These are phyloP conservation scores for Perithous albicinctus DNA, from an alignment of 2,888 invertebrate genomes.

Conservation along the genomic window DNA sequence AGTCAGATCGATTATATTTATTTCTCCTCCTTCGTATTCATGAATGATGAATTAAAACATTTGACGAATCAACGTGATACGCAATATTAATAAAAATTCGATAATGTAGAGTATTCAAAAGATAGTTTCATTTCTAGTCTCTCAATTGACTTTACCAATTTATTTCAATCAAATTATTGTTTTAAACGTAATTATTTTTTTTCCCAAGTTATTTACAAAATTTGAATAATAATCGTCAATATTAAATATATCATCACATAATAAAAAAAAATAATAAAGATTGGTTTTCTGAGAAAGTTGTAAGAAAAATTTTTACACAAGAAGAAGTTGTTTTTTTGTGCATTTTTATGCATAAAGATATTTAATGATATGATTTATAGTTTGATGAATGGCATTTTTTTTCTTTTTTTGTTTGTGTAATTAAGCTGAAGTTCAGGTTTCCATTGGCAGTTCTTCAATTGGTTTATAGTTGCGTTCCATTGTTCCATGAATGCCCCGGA, in stretches of 20 bases:
- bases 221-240: neutral
- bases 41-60: constrained; percentile 1
- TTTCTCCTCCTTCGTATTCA: neutral
- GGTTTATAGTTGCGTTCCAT: neutral
- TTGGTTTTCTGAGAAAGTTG: too few relatives aligned
- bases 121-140: too few relatives aligned
- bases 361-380: neutral
- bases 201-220: neutral
- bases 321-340: neutral
- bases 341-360: neutral
- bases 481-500: neutral
- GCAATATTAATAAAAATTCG: neutral
- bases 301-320: neutral
- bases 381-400: neutral
- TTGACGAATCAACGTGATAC: neutral
- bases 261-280: neutral
- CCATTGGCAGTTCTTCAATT: neutral
- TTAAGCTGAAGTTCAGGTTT: neutral
- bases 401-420: neutral
- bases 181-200: too few relatives aligned
- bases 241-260: neutral
- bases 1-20: neutral
- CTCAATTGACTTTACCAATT: too few relatives aligned
- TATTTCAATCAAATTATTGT: neutral
- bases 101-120: neutral